These are phyloP conservation scores for Calypte anna DNA, from an alignment of 2,113 vertebrate species.

Conservation along the genomic window DNA sequence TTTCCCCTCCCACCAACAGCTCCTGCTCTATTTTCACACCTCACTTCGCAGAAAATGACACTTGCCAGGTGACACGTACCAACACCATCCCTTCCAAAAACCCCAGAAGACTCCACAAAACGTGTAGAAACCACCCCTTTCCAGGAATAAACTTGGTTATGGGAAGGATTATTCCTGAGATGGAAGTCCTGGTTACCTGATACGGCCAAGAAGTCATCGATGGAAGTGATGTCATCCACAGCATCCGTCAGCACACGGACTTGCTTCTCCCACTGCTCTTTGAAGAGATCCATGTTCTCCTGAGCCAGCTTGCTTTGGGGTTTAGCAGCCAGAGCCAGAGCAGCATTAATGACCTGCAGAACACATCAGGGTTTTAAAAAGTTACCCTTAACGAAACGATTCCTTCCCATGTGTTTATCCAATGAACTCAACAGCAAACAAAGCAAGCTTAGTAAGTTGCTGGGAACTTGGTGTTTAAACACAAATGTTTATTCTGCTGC, in stretches of 20 bases:
- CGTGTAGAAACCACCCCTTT: fast-evolving
- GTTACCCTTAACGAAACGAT: neutral
- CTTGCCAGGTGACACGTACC: neutral
- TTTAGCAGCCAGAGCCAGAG: slow-evolving; percentile 95
- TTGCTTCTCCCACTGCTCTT: slow-evolving; percentile 98
- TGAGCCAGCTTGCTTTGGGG: slow-evolving; percentile 98
- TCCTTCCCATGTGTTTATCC: neutral
- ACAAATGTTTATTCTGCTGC: neutral
- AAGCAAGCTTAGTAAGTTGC: neutral
- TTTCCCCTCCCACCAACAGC: neutral
- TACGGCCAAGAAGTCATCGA: slow-evolving; percentile 97
- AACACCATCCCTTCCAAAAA: neutral
- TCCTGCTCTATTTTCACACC: neutral
- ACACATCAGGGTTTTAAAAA: slow-evolving; percentile 45
- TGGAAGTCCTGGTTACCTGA: slow-evolving; percentile 82
- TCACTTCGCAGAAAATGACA: fast-evolving
- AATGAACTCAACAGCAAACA: neutral
- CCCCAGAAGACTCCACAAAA: neutral
- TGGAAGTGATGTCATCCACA: slow-evolving; percentile 98
- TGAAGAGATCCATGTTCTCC: slow-evolving; percentile 99
- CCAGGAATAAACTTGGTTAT: neutral
- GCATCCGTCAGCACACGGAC: slow-evolving; percentile 96
- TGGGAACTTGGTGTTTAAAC: neutral
- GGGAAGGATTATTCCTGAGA: neutral
- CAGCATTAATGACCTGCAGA: slow-evolving; percentile 97